Percentiles rank a stretch among this genome's conserved stretches.
Conservation (phyloP, 1,140 invertebrate genomes). For the Drosophila equinoxialis region DNA sequence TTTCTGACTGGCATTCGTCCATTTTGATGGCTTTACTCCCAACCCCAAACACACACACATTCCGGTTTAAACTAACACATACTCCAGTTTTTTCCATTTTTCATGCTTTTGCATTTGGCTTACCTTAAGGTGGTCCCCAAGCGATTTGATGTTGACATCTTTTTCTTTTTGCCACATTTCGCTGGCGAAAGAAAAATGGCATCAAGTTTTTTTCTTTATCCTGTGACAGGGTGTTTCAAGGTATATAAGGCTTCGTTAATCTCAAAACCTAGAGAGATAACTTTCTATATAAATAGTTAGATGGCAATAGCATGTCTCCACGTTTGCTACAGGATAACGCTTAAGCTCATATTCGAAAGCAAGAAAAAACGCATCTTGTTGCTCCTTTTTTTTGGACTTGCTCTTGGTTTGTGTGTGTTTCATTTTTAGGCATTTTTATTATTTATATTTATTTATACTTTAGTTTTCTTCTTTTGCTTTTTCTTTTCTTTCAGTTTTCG, state of each 20-base stretch:
- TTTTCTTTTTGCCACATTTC: background rate
- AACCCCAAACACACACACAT: background rate
- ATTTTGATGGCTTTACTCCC: slow-evolving; percentile 30
- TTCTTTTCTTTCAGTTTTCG: slow-evolving; percentile 22
- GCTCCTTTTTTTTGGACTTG: background rate
- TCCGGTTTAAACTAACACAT: slow-evolving; percentile 3
- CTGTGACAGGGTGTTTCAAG: background rate
- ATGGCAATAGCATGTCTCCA: no score
- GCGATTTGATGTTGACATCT: slow-evolving; percentile 9
- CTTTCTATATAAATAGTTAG: no score
- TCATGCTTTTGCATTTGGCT: slow-evolving; percentile 13
- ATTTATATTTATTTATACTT: slow-evolving; percentile 51
- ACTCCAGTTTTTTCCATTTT: slow-evolving; percentile 10
- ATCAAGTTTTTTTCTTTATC: background rate
- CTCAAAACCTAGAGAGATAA: no score
- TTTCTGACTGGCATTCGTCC: slow-evolving; percentile 50
- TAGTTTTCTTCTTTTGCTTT: slow-evolving; percentile 15
- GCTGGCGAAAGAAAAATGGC: slow-evolving; percentile 9
- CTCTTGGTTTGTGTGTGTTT: slow-evolving; percentile 15
- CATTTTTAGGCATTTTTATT: slow-evolving; percentile 29
- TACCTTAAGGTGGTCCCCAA: slow-evolving; percentile 11
- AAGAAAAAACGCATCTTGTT: background rate
- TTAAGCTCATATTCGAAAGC: background rate
- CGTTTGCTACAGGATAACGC: background rate
- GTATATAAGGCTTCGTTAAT: background rate